Percentiles rank a stretch among this genome's conserved stretches.
phyloP scores from a whole-genome alignment of 2,888 invertebrate species.

The Dolichomitus sp. region DNA sequence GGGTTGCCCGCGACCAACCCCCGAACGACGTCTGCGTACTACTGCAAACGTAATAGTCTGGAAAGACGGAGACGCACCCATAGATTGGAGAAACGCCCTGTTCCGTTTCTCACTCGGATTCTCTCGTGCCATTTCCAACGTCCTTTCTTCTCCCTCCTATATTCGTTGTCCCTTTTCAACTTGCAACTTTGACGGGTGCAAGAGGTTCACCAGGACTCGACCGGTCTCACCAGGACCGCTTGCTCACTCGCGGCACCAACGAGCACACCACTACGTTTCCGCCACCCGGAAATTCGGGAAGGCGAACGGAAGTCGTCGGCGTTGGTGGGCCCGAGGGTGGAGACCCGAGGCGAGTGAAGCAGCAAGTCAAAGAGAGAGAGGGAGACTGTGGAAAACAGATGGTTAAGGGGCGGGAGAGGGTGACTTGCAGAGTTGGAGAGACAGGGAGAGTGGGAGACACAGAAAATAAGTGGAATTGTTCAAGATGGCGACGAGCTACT shows the following conservation, averaged over 20 bases:
- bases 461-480: slow-evolving; percentile 68
- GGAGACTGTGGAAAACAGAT: slow-evolving; percentile 51
- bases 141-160: background rate
- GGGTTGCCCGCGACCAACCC: slow-evolving; percentile 70
- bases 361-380: slow-evolving; percentile 50
- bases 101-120: slow-evolving; percentile 56
- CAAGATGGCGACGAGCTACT: slow-evolving; percentile 65
- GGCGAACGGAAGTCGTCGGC: slow-evolving; percentile 64
- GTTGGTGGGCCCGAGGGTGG: slow-evolving; percentile 60
- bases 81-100: slow-evolving; percentile 68
- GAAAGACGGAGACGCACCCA: slow-evolving; percentile 51
- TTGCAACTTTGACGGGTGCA: slow-evolving; percentile 28
- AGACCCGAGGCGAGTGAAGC: slow-evolving; percentile 55
- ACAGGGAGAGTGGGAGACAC: slow-evolving; percentile 49
- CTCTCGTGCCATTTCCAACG: slow-evolving; percentile 55
- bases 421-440: slow-evolving; percentile 64
- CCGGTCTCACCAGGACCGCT: slow-evolving; percentile 28
- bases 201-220: slow-evolving; percentile 53
- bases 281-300: slow-evolving; percentile 68
- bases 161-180: slow-evolving; percentile 50
- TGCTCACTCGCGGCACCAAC: slow-evolving; percentile 20
- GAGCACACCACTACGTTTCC: slow-evolving; percentile 60
- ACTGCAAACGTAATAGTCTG: slow-evolving; percentile 40
- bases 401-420: slow-evolving; percentile 58
- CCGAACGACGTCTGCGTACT: slow-evolving; percentile 67